Evolutionary conservation across 2,888 invertebrate species (phyloP).

Genomic region (Andrena chrysosceles): DNA sequence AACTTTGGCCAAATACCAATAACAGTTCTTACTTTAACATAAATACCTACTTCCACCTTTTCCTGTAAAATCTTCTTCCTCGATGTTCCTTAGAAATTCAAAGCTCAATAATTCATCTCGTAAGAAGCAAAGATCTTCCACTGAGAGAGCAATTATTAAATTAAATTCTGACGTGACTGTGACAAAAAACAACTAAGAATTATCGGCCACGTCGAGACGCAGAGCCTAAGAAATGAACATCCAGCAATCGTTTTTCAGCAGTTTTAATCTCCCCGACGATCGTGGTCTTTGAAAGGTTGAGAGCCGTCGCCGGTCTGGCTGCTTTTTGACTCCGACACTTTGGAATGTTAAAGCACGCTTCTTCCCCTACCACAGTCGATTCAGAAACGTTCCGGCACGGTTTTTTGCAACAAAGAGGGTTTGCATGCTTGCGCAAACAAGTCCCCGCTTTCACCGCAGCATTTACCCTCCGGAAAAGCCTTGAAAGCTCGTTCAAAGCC

Average conservation of each 20-base stretch:
- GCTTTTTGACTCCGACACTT: constrained; percentile 48
- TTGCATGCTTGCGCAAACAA: constrained; percentile 59
- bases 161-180: too few species aligned
- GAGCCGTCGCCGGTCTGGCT: background rate
- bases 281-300: constrained; percentile 10
- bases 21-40: background rate
- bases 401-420: constrained; percentile 40
- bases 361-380: background rate
- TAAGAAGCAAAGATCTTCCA: too few species aligned
- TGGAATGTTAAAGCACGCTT: constrained; percentile 43
- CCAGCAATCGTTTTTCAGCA: constrained; percentile 3
- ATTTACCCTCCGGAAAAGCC: constrained; percentile 37
- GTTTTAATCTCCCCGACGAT: constrained; percentile 46
- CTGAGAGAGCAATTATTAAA: too few species aligned
- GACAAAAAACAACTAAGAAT: background rate
- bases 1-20: background rate
- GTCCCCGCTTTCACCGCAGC: constrained; percentile 37
- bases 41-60: too few species aligned
- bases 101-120: too few species aligned
- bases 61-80: too few species aligned
- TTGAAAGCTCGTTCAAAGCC: constrained; percentile 41
- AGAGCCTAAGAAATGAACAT: constrained; percentile 12
- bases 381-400: constrained; percentile 49
- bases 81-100: too few species aligned
- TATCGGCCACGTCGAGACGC: background rate